These are phyloP conservation scores for Yponomeuta plumbellus DNA, from an alignment of 2,888 invertebrate species.

Conservation along the genomic window DNA sequence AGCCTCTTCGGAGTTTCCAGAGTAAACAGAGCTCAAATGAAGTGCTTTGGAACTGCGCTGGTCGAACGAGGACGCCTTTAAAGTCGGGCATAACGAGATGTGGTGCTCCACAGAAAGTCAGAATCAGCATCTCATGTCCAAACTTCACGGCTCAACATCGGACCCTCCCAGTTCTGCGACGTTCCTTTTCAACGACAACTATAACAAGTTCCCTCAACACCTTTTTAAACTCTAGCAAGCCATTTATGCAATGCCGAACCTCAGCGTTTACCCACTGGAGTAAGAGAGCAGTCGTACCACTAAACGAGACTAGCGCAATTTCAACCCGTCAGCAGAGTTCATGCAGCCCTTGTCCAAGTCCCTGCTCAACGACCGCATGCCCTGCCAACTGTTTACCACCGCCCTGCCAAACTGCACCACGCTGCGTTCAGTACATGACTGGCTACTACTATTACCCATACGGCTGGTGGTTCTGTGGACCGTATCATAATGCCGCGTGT, in stretches of 20 bases:
- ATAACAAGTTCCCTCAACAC: background rate
- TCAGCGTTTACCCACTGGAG: background rate
- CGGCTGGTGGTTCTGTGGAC: conserved; percentile 61
- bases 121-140: background rate
- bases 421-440: conserved; percentile 56
- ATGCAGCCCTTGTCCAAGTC: background rate
- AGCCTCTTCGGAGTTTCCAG: background rate
- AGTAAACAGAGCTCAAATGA: background rate
- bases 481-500: conserved; percentile 42
- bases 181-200: background rate
- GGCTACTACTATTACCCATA: conserved; percentile 65
- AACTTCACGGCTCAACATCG: background rate
- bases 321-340: background rate
- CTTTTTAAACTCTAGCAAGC: background rate
- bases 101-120: background rate
- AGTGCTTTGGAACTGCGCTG: background rate
- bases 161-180: background rate
- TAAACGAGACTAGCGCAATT: too few relatives aligned
- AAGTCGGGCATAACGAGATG: background rate
- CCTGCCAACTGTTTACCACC: conserved; percentile 43
- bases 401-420: conserved; percentile 45
- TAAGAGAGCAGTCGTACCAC: background rate
- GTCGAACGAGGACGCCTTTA: background rate
- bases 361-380: background rate
- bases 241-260: background rate